Conservation (phyloP, 2,888 invertebrate species). For the Orchesella flavescens region DNA sequence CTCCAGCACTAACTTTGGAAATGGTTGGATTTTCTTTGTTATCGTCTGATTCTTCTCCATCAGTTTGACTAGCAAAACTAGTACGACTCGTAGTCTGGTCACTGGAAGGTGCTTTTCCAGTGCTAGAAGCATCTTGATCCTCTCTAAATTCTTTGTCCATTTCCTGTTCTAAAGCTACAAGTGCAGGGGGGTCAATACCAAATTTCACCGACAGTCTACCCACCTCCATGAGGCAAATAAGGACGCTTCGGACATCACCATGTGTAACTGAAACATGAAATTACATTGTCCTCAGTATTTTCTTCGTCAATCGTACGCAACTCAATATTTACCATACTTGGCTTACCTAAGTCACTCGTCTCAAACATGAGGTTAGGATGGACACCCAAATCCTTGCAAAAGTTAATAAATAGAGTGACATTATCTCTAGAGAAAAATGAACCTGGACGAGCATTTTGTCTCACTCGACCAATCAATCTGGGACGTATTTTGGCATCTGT, state of each 20-base stretch:
- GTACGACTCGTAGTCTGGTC: conserved; percentile 62
- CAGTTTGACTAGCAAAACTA: conserved; percentile 65
- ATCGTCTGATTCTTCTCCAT: conserved; percentile 67
- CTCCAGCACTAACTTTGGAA: conserved; percentile 51
- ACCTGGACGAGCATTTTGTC: conserved; percentile 87
- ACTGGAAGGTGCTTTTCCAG: conserved; percentile 43
- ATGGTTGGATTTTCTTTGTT: conserved; percentile 67
- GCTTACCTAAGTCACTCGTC: conserved; percentile 88
- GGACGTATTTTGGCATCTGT: conserved; percentile 80
- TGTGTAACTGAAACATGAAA: conserved; percentile 80
- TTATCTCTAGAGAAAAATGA: conserved; percentile 93
- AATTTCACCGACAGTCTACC: conserved; percentile 86
- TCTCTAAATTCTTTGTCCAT: conserved; percentile 84
- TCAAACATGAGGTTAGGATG: conserved; percentile 91
- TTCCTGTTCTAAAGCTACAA: conserved; percentile 89
- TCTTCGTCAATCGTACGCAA: background rate
- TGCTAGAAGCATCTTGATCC: conserved; percentile 40
- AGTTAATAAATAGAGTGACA: conserved; percentile 90
- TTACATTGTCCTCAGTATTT: background rate
- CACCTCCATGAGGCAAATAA: conserved; percentile 88
- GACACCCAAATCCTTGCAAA: conserved; percentile 88
- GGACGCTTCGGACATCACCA: conserved; percentile 87
- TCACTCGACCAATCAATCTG: conserved; percentile 83
- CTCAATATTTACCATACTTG: background rate
- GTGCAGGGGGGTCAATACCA: conserved; percentile 86